Evolutionary conservation across 2,888 invertebrate species (phyloP), one percentile per base, ranked within the genome.

Genomic region (Andrena flavipes): DNA sequence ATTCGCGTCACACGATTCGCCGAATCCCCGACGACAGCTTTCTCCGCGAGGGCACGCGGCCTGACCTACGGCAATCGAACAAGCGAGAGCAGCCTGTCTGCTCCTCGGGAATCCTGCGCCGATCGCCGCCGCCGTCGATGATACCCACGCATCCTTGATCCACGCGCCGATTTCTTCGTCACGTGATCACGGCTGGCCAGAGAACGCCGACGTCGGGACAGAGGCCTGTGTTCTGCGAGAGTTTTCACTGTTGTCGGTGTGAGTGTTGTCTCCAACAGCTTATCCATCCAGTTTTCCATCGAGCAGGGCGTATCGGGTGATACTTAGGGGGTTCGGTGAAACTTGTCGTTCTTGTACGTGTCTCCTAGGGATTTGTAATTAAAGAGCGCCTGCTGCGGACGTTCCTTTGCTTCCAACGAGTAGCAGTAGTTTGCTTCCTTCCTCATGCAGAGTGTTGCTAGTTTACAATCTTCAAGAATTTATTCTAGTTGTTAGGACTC

Each of bases 1-100:
- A 91, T 88, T 91, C 90, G 88, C 90, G 87, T 91, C 91, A 90
- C 82, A 83, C 83, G 42, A 86, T 88, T 86, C 70, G 35, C 65
- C 85, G 75, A 79, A 76, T 62, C 64, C 42, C 76, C 30, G 60
- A 42, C 62, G 67, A 30, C 60, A 68, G 68, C 20, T 48, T 80
- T 35, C 42, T 80, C 54, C 62, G 51, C 51, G 67, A 71, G 79
- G 23, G 33, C 42, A n/a, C 13, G 16, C 26, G 13, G 23, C 13
- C 42, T 23, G 59, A 35, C 49, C 56, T 16, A 65, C 29, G n/a
- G 6, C 48, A 48, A 63, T 23, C 48, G 30, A 20, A 6, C 63
- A 7, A 20, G 42, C 20, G 23, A 20, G 10, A 13, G 26, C 3
- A 30, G 5, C 20, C 23, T 10, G 2, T 65, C 67, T 6, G 30